Conservation (phyloP, 2,113 vertebrate species). For the Anseranas semipalmata region DNA sequence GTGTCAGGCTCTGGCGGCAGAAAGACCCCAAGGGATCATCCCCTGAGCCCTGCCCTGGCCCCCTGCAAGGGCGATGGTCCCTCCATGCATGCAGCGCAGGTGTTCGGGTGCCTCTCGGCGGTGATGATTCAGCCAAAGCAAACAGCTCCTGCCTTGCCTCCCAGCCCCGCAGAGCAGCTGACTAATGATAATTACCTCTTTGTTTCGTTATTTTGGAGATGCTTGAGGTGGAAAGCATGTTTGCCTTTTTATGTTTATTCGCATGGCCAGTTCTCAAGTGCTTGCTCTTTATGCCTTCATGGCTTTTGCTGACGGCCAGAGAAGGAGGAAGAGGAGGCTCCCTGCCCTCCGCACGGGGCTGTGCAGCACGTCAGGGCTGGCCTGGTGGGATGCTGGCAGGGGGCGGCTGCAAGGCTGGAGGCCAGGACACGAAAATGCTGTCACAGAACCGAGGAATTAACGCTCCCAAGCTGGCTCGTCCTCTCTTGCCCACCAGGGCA, state of each 20-base stretch:
- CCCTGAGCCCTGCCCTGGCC: neutral
- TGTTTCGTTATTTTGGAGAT: neutral
- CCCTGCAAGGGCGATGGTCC: neutral
- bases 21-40: neutral
- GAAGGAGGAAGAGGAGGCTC: neutral
- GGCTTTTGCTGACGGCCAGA: neutral
- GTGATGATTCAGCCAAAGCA: neutral
- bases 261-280: neutral
- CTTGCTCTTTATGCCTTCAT: neutral
- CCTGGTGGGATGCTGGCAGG: too few relatives aligned
- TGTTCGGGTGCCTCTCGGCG: neutral
- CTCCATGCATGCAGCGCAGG: neutral
- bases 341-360: neutral
- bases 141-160: neutral
- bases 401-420: too few relatives aligned
- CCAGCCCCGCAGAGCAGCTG: neutral
- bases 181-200: neutral
- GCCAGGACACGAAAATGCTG: too few relatives aligned
- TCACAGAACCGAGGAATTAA: too few relatives aligned
- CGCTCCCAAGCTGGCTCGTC: too few relatives aligned
- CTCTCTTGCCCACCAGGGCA: too few relatives aligned
- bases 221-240: neutral
- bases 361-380: too few relatives aligned
- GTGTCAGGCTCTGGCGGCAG: fast-evolving
- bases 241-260: neutral